phyloP scores from a whole-genome alignment of 2,888 invertebrate species.

The Choreutis nemorana region DNA sequence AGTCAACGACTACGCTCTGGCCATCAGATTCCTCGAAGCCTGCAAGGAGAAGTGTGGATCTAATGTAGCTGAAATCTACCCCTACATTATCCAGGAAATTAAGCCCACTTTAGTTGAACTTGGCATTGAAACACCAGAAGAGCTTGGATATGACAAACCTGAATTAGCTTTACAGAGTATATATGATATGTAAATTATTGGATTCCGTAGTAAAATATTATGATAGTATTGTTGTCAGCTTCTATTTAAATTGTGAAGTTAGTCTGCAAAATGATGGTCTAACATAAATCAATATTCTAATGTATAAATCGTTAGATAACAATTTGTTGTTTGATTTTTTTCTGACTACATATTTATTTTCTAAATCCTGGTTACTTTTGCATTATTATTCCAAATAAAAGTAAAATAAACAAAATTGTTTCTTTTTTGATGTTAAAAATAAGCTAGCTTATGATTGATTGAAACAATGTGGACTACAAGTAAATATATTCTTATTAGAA shows the following conservation, averaged over 20 bases:
- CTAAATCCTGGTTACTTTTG: no score
- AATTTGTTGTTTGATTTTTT: constrained; percentile 27
- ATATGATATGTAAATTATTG: constrained; percentile 69
- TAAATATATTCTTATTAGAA: no score
- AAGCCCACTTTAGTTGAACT: constrained; percentile 91
- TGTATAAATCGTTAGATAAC: constrained; percentile 38
- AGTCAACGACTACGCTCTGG: constrained; percentile 93
- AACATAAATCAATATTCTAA: constrained; percentile 32
- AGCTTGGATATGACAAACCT: constrained; percentile 96
- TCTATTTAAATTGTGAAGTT: constrained; percentile 40
- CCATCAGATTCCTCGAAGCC: constrained; percentile 91
- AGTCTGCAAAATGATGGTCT: constrained; percentile 28
- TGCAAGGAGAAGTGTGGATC: constrained; percentile 88
- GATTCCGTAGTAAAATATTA: constrained; percentile 52
- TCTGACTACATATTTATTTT: no score
- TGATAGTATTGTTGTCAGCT: constrained; percentile 50
- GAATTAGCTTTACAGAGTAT: constrained; percentile 86
- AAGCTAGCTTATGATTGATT: no score
- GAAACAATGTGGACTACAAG: no score
- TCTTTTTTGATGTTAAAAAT: no score
- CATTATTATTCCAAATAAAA: no score
- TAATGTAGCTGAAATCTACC: constrained; percentile 80
- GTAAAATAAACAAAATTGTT: no score
- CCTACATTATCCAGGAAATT: constrained; percentile 89
- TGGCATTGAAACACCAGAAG: constrained; percentile 93